Base-by-base conservation (phyloP, 2,113 vertebrate genomes). In the Octodon degus region DNA sequence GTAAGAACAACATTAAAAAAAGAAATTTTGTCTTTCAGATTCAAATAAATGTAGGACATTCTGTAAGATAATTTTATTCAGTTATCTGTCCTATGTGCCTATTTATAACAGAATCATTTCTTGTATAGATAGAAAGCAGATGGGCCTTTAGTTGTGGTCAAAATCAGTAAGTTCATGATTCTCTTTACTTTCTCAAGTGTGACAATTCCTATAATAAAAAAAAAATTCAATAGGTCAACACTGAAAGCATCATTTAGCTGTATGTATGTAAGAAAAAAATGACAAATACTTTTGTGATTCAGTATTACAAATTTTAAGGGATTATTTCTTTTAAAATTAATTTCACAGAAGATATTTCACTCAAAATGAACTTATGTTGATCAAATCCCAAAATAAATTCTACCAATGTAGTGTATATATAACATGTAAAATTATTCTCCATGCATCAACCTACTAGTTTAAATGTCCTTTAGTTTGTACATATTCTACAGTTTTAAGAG, bases 391-490 rank as follows among this genome's bases (percentile, higher is more conserved):
- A 94, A 96, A 96, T 85, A 72, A 95, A 76, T 79, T 85, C 74
- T 89, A 95, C 50, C 58, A 90, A 93, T 86, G 27, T 72, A 93
- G 1, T 32, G 43, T 32, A 79, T 55, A 72, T 19, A 16, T 53
- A 96, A 87, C 30, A 90, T 50, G 47, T 87, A 82, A 65, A 93
- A 93, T 87, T 93, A 93, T 68, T 80, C 37, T 58, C 32, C 30
- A 92, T 80, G 74, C 47, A 93, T 93, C 47, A 91, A 65, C 4
- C 22, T 86, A 86, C 81, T 20, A 72, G 55, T 63, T 84, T 80
- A 96, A 95, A 84, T n/a, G 37, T 90, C 76, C 65, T 93, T 96
- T 95, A 89, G 90, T 79, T 79, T 47, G 43, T 32, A 25, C 82
- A 92, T 95, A 83, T 88, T 93, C 70, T 79, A 82, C 43, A 94